Percentiles rank a stretch among this genome's conserved stretches.
Conservation (phyloP, 1,140 invertebrate genomes). For the Dendroctonus ponderosae region DNA sequence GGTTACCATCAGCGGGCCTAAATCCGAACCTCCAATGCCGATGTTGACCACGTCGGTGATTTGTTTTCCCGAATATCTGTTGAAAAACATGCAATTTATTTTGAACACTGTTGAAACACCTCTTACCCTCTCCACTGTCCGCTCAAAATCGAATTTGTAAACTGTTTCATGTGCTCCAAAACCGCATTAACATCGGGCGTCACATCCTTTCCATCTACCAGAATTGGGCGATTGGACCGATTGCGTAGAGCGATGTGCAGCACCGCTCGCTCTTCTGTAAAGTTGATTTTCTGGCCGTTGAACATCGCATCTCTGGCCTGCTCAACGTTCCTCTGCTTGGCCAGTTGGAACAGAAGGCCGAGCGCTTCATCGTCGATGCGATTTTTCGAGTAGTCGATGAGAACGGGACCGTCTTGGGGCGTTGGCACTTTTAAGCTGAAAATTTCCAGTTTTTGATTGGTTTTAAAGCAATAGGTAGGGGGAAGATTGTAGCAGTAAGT, state of each 20-base stretch:
- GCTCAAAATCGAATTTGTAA: slow-evolving; percentile 72
- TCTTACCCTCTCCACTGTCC: slow-evolving; percentile 62
- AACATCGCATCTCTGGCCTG: slow-evolving; percentile 92
- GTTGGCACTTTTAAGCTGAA: slow-evolving; percentile 71
- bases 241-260: slow-evolving; percentile 94
- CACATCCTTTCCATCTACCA: slow-evolving; percentile 89
- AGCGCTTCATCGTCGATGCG: slow-evolving; percentile 79
- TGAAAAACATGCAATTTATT: too few relatives aligned
- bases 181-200: slow-evolving; percentile 92
- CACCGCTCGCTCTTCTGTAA: slow-evolving; percentile 91
- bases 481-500: too few relatives aligned
- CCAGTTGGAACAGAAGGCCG: slow-evolving; percentile 76
- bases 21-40: slow-evolving; percentile 98
- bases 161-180: slow-evolving; percentile 92
- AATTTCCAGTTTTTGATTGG: slow-evolving; percentile 27
- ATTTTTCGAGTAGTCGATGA: slow-evolving; percentile 97
- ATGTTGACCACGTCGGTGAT: slow-evolving; percentile 99
- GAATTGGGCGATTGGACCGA: slow-evolving; percentile 71
- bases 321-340: slow-evolving; percentile 79
- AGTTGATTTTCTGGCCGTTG: slow-evolving; percentile 92
- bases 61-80: slow-evolving; percentile 85
- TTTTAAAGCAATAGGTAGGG: too few relatives aligned
- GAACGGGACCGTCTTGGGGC: slow-evolving; percentile 81
- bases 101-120: slow-evolving; percentile 52
- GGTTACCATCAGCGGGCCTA: slow-evolving; percentile 98